Percentiles rank a stretch among this genome's conserved stretches.
These are phyloP conservation scores for Crax fasciolata DNA, from an alignment of 2,797 vertebrate genomes.

Conservation along the genomic window DNA sequence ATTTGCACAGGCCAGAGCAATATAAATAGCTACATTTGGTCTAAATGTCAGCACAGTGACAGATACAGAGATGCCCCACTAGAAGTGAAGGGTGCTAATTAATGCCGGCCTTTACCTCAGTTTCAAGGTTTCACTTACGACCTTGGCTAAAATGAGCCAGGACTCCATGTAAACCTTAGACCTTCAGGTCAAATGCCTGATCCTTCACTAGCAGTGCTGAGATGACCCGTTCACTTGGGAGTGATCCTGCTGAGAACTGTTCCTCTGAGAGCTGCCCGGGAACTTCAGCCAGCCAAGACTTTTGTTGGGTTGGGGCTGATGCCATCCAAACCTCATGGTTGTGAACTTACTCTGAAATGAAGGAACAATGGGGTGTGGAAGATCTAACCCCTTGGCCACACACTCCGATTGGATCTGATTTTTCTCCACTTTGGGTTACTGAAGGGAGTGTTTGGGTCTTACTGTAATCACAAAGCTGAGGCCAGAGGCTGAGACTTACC, in stretches of 20 bases:
- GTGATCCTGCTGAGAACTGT: not conserved
- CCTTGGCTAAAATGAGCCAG: not conserved
- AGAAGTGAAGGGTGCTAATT: not conserved
- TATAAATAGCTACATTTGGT: not conserved
- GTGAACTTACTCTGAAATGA: not conserved
- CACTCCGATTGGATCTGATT: not conserved
- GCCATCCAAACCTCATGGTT: not conserved
- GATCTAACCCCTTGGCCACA: not conserved
- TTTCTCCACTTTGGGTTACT: not conserved
- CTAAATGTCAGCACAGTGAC: not conserved
- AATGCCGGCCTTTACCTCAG: not conserved
- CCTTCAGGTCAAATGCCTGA: not conserved
- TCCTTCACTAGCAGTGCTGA: not conserved
- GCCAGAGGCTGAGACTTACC: not conserved
- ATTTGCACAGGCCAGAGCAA: not conserved
- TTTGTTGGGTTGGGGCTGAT: not conserved
- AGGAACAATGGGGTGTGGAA: not conserved
- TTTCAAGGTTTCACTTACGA: not conserved
- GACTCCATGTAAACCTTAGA: not conserved
- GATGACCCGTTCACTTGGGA: not conserved
- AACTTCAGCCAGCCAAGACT: not conserved
- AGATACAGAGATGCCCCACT: not conserved
- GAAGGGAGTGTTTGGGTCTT: not conserved
- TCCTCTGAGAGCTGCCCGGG: not conserved
- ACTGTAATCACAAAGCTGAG: not conserved